These are phyloP conservation scores for Bos taurus DNA, from an alignment of 2,113 vertebrate genomes.

Conservation along the genomic window ARS-UCD2.0 NC_037343.1:75265001-75265500, in stretches of 20 bases:
- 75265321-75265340: no score
- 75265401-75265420: fast-evolving
- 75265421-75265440: neutral
- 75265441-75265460: constrained; percentile 45
- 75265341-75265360: neutral
- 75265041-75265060: no score
- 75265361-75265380: neutral
- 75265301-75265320: neutral
- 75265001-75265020: neutral
- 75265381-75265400: neutral
- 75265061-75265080: neutral
- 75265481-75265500: constrained; percentile 60
- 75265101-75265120: neutral
- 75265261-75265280: neutral
- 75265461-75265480: neutral
- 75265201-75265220: neutral
- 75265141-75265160: neutral
- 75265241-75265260: fast-evolving
- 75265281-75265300: neutral
- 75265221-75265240: neutral
- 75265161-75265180: neutral
- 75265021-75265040: neutral
- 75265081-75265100: neutral
- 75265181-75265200: no score
- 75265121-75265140: neutral